Evolutionary conservation across 2,113 vertebrate genomes (phyloP).

Genomic region (Callithrix jacchus): DNA sequence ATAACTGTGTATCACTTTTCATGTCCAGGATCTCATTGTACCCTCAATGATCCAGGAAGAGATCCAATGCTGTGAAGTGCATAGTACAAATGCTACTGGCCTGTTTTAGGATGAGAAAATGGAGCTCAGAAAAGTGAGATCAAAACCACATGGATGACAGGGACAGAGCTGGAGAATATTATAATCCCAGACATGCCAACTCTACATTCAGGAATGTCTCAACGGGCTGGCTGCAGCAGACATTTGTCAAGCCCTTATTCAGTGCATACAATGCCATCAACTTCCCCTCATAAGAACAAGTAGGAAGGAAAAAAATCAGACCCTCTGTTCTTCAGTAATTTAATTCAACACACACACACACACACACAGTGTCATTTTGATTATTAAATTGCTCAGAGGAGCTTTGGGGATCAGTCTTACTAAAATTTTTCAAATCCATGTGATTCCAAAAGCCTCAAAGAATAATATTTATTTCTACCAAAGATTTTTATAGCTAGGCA

Average conservation of each 20-base stretch:
- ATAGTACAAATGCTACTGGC: not conserved
- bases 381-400: not conserved
- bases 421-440: not conserved
- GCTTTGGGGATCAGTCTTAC: not conserved
- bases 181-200: not conserved
- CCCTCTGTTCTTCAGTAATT: not conserved
- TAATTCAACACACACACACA: not conserved
- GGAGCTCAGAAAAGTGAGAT: not conserved
- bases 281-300: not conserved
- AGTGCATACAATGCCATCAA: not conserved
- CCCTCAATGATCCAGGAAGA: not conserved
- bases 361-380: not conserved
- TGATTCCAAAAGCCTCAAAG: not conserved
- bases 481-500: not conserved
- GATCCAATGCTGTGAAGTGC: not conserved
- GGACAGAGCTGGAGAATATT: not conserved
- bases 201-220: not conserved
- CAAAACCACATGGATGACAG: not conserved
- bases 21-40: not conserved
- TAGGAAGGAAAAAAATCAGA: not conserved
- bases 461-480: not conserved
- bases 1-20: not conserved
- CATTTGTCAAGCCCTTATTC: not conserved
- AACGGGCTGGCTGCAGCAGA: not conserved
- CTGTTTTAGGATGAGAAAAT: not conserved